These are phyloP conservation scores for Clarias magur DNA, from an alignment of 2,113 vertebrate genomes.

Conservation along the genomic window DNA sequence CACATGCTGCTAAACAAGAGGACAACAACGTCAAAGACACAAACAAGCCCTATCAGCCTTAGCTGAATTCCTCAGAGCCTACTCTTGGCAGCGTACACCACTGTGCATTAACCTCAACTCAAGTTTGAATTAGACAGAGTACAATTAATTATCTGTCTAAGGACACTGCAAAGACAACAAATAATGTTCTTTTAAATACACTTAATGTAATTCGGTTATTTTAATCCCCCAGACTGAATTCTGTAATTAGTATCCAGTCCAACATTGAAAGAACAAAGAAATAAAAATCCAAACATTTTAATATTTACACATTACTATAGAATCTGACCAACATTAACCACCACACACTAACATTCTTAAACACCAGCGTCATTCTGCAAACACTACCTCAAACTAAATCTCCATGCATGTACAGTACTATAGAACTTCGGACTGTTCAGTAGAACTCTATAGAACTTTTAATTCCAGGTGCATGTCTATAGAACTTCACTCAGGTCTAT, in stretches of 20 bases:
- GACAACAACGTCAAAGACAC: background rate
- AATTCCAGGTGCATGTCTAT: too few species aligned
- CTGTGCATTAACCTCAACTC: background rate
- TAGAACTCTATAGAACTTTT: too few species aligned
- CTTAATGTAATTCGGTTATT: background rate
- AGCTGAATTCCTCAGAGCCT: slow-evolving; percentile 4
- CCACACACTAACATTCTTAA: background rate
- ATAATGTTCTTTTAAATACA: background rate
- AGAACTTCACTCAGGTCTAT: too few species aligned
- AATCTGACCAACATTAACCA: background rate
- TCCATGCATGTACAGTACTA: background rate
- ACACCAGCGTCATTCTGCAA: background rate
- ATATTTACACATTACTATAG: background rate
- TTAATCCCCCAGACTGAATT: background rate
- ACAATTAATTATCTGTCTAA: background rate
- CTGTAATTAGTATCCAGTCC: background rate
- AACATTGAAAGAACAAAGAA: background rate
- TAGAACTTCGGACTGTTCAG: too few species aligned
- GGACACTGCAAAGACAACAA: background rate
- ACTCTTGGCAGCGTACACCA: background rate
- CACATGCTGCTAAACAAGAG: slow-evolving; percentile 47
- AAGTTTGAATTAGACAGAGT: background rate
- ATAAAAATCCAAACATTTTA: background rate
- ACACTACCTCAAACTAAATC: background rate
- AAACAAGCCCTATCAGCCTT: background rate